Evolutionary conservation across 1,140 invertebrate genomes (phyloP).

Genomic region (Meloidogyne exigua): DNA sequence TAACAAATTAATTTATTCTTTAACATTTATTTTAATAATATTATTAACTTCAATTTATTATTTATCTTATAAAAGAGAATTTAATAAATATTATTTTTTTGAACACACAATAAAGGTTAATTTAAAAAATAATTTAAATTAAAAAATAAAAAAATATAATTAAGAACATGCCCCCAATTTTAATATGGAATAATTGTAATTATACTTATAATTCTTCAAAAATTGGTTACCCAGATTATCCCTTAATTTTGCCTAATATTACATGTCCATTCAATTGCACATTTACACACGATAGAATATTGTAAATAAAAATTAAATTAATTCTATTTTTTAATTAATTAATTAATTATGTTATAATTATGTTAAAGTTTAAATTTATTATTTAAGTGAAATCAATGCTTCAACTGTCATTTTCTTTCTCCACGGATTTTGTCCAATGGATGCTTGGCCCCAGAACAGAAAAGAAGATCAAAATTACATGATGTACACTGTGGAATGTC

Average conservation of each 20-base stretch:
- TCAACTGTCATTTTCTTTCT: constrained; percentile 12
- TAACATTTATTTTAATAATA: too few species aligned
- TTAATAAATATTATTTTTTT: too few species aligned
- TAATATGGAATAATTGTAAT: constrained; percentile 13
- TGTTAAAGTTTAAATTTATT: background rate
- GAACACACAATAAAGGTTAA: too few species aligned
- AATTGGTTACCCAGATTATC: background rate
- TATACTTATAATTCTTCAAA: background rate
- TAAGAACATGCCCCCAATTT: background rate
- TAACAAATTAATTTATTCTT: too few species aligned
- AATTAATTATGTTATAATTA: too few species aligned
- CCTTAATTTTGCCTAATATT: background rate
- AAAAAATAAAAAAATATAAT: too few species aligned
- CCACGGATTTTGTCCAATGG: background rate
- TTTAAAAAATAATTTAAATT: too few species aligned
- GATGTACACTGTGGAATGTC: constrained; percentile 9
- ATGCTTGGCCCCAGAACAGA: background rate
- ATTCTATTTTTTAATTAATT: too few species aligned
- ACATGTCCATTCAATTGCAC: background rate
- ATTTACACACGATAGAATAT: constrained; percentile 1
- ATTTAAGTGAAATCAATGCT: background rate
- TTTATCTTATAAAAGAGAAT: too few species aligned
- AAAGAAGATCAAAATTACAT: constrained; percentile 5
- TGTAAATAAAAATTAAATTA: too few species aligned
- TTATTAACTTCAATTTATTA: too few species aligned